Evolutionary conservation across 2,888 invertebrate species (phyloP).

Genomic region (Nemapogon koenigi): DNA sequence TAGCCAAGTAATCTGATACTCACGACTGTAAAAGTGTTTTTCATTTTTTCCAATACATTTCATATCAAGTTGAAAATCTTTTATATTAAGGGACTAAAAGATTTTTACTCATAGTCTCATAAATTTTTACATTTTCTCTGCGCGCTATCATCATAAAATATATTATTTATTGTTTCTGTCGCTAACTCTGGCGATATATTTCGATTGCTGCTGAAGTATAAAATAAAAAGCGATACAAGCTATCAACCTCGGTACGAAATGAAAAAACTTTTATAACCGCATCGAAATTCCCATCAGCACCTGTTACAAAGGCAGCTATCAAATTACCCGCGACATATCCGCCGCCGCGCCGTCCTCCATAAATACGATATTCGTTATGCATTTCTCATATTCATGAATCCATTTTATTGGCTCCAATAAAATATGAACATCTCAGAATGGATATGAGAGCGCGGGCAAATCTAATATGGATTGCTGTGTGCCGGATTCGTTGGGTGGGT

Average conservation of each 20-base stretch:
- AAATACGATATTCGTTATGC: conserved; percentile 65
- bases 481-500: conserved; percentile 52
- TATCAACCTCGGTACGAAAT: conserved; percentile 42
- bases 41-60: no score
- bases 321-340: conserved; percentile 62
- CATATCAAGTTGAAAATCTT: no score
- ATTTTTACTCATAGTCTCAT: no score
- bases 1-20: no score
- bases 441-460: conserved; percentile 62
- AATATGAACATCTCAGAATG: conserved; percentile 67
- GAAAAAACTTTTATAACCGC: conserved; percentile 46
- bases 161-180: conserved; percentile 5
- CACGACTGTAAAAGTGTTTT: no score
- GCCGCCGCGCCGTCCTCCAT: conserved; percentile 54
- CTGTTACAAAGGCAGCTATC: conserved; percentile 63
- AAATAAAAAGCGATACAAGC: conserved; percentile 36
- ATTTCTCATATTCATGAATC: conserved; percentile 67
- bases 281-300: conserved; percentile 60
- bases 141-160: conserved; percentile 2
- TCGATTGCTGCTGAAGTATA: conserved; percentile 16
- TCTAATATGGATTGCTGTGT: conserved; percentile 63
- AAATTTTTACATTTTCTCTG: background rate
- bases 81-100: no score
- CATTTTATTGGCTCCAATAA: conserved; percentile 67
- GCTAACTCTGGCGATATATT: conserved; percentile 1